Evolutionary conservation across 2,888 invertebrate species (phyloP).

Genomic region (Parnassius orleans): DNA sequence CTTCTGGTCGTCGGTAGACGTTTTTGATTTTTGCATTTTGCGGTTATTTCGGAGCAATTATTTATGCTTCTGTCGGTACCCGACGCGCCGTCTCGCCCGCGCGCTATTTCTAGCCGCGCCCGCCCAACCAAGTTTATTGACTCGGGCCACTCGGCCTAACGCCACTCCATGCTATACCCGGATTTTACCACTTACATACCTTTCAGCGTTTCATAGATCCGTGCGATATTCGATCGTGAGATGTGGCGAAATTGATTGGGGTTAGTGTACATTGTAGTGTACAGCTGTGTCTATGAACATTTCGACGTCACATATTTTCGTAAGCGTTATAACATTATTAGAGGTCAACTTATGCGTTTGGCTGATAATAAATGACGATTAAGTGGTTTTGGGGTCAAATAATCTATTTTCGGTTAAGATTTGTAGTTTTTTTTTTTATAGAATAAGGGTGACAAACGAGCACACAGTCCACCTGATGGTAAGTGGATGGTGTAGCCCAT

Average conservation of each 20-base stretch:
- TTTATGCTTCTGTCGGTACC: conserved; percentile 53
- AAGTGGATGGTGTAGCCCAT: too few species aligned
- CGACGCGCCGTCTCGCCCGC: conserved; percentile 60
- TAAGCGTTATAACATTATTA: too few species aligned
- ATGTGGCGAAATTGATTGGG: background rate
- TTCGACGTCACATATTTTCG: too few species aligned
- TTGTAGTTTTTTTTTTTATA: too few species aligned
- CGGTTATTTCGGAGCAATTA: conserved; percentile 14
- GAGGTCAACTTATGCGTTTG: too few species aligned
- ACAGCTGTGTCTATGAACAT: too few species aligned
- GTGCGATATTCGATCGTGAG: conserved; percentile 6
- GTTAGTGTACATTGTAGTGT: too few species aligned
- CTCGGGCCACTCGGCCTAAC: conserved; percentile 45
- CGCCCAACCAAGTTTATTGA: conserved; percentile 78
- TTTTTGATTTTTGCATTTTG: conserved; percentile 2
- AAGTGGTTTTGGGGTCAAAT: too few species aligned
- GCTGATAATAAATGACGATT: too few species aligned
- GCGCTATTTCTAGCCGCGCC: conserved; percentile 69
- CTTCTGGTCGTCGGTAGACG: background rate
- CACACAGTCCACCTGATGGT: too few species aligned
- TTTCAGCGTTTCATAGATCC: conserved; percentile 31
- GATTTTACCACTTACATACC: conserved; percentile 53
- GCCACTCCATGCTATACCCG: conserved; percentile 45
- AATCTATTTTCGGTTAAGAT: too few species aligned
- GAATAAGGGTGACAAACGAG: too few species aligned